Conservation (phyloP, 2,113 vertebrate species). For the Capreolus pygargus region DNA sequence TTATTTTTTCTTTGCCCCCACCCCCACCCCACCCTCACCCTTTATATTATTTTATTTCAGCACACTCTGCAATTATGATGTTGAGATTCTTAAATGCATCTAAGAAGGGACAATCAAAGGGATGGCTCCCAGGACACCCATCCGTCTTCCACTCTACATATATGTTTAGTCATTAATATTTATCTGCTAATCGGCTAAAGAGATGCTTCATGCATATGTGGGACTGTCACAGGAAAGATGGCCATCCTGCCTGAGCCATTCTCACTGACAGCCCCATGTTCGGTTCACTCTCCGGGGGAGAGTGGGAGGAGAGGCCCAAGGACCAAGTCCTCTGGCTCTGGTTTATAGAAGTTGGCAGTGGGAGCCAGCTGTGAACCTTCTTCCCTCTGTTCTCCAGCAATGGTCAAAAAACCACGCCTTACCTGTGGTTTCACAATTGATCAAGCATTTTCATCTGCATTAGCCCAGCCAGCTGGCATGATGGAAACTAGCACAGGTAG, state of each 20-base stretch:
- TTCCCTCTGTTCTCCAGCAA: background rate
- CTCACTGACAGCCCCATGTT: background rate
- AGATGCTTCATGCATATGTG: rapidly evolving
- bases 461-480: background rate
- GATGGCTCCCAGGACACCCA: background rate
- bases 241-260: rapidly evolving
- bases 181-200: background rate
- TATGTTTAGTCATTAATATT: background rate
- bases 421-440: background rate
- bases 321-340: background rate
- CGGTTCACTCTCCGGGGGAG: background rate
- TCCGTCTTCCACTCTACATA: background rate
- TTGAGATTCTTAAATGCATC: background rate
- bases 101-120: background rate
- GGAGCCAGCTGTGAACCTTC: background rate
- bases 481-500: background rate
- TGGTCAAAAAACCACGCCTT: background rate
- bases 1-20: background rate
- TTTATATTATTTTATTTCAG: background rate
- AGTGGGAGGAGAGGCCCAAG: background rate
- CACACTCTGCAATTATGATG: background rate
- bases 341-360: background rate
- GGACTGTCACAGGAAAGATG: background rate
- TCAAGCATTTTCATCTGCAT: background rate
- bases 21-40: background rate